These are phyloP conservation scores for Gila robusta DNA, from an alignment of 2,797 vertebrate genomes.

Conservation along the genomic window DNA sequence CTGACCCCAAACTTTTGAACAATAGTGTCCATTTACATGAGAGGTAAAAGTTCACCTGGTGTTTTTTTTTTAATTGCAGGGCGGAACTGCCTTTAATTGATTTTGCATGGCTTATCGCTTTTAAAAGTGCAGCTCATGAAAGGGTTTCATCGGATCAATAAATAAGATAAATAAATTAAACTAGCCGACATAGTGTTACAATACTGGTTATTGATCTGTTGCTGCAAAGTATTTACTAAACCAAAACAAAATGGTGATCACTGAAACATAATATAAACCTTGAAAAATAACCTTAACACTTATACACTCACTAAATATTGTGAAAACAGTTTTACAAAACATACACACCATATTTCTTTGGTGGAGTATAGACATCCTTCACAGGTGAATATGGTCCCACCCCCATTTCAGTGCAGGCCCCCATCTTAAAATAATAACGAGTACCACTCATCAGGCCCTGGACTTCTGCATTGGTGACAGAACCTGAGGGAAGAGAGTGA, in stretches of 20 bases:
- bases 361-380: slow-evolving; percentile 88
- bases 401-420: slow-evolving; percentile 90
- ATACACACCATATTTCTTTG: slow-evolving; percentile 78
- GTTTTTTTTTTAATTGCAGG: too few relatives aligned
- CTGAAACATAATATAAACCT: neutral
- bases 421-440: slow-evolving; percentile 94
- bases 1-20: neutral
- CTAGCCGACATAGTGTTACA: neutral
- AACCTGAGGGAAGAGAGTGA: slow-evolving; percentile 78
- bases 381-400: slow-evolving; percentile 89
- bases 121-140: neutral
- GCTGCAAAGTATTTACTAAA: neutral
- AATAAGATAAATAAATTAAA: too few relatives aligned
- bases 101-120: too few relatives aligned
- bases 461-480: slow-evolving; percentile 87
- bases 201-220: neutral
- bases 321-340: neutral
- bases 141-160: neutral
- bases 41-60: neutral
- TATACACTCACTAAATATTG: neutral
- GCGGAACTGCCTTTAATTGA: too few relatives aligned
- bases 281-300: neutral
- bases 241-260: neutral
- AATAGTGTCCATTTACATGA: neutral
- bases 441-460: slow-evolving; percentile 88